Evolutionary conservation across 1,140 invertebrate genomes (phyloP), one percentile per base, ranked within the genome.

Genomic region (Harlomillsia oculata): DNA sequence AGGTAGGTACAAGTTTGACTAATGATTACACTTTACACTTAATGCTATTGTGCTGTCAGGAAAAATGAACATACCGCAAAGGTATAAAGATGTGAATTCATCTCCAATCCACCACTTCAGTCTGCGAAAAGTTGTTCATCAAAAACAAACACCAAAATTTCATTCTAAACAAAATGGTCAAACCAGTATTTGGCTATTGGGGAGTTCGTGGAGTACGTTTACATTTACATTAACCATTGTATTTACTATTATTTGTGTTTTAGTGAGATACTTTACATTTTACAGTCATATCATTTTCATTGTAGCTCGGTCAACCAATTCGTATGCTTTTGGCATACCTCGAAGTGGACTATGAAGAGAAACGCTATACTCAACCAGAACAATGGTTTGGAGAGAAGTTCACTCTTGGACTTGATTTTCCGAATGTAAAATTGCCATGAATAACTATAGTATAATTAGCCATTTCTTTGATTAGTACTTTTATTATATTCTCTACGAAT

Each of bases 101-200:
- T n/a, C n/a, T n/a, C n/a, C n/a, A n/a, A n/a, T n/a, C n/a, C n/a
- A n/a, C n/a, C n/a, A n/a, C n/a, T n/a, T n/a, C n/a, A n/a, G n/a
- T n/a, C n/a, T n/a, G n/a, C n/a, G n/a, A n/a, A n/a, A n/a, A n/a
- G n/a, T n/a, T n/a, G n/a, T n/a, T n/a, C n/a, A n/a, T n/a, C n/a
- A n/a, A n/a, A n/a, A n/a, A n/a, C n/a, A n/a, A n/a, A n/a, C n/a
- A n/a, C n/a, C n/a, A n/a, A n/a, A n/a, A n/a, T n/a, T n/a, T n/a
- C n/a, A n/a, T n/a, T n/a, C n/a, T n/a, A n/a, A n/a, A n/a, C n/a
- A n/a, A n/a, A 21, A 57, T 57, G 55, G 23, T 48, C 4, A 60
- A 60, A 23, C 53, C 59, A 18, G 36, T 56, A 1, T 30, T 60
- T 3, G 59, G 59, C 2, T 60, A 60, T 21, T 56, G 49, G 39